Evolutionary conservation across 92 coral and sea anemone species (phyloP), one percentile per base, ranked within the genome.

Genomic region (Parazoanthus darwini): DNA sequence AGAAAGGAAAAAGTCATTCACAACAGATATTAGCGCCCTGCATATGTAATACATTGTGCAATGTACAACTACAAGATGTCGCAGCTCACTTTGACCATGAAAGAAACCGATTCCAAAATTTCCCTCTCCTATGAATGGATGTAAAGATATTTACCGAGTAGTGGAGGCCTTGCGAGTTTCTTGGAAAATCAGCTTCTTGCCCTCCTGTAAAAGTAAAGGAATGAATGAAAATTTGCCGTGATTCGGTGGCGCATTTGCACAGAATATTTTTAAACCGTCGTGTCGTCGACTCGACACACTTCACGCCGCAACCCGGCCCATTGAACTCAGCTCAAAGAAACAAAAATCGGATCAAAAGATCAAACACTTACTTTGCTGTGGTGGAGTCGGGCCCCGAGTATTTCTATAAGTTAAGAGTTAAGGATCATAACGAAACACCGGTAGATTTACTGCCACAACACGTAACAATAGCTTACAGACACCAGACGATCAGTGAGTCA

Each of bases 371-470:
- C 98, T 90, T 86, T 77, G 93, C 75, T 93, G 94, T 44, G 98
- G 95, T 72, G 96, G 91, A 73, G 94, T 91, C 51, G 90, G 94
- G 59, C 98, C 98, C 88, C 98, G 92, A 73, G 88, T 86, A 90
- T 78, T 92, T 93, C 91, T 88, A 86, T 76, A 92, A 85, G 83
- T 74, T 80, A 91, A 77, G 75, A 89, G 84, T 95, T 72, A 90
- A 95, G 93, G 96, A 88, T 86, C 75, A 86, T 81, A 87, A 89
- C 89, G 86, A 90, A 90, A 88, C 89, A 88, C 91, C 93, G 93
- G 92, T 85, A 82, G 44, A 54, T 85, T 58, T 76, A 88, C 58
- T 63, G 78, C 44, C 44, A 88, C 74, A 88, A 84, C 85, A 91
- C 91, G 90, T 82, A 89, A 86, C 90, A 89, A 93, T 88, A 88